Base-by-base conservation (phyloP, 2,888 invertebrate species). In the Polietes domitor region DNA sequence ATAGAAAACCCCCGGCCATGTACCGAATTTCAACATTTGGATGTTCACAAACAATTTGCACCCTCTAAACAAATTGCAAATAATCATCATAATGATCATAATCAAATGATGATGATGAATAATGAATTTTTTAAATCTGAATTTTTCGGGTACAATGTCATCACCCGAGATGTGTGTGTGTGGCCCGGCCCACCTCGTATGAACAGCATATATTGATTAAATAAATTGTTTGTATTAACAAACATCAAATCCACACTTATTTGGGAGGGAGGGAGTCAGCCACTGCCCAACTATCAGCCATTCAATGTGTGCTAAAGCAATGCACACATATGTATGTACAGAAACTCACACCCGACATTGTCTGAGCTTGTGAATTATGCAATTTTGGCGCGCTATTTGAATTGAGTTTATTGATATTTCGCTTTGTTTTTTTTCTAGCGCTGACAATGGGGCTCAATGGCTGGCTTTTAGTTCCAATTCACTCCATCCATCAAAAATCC, bases 391-490 rank as follows among this genome's bases (percentile, higher is more conserved):
- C 75, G 81, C 71, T 80, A 78, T 86, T 87, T 85, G 78, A 58
- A 85, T 85, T 86, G 77, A 85, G 85, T 86, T 82, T 85, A 84
- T 85, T 87, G 85, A 77, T 86, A 71, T 82, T 85, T 5, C 37
- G 10, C 5, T 19, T 61, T 61, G 61, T 17, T 17, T 5, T 37
- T 9, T 7, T 37, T 3, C 6, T n/a, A n/a, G 4, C 37, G 37
- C 12, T 37, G 37, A 10, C 12, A 9, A 2, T 37, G 37, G n/a
- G n/a, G n/a, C n/a, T n/a, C n/a, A n/a, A 37, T 37, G 7, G 12
- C 7, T 37, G 37, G 1, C 37, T 37, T 37, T 37, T 37, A 12
- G 19, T 53, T 53, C 53, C 53, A 53, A 1, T 53, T 21, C 53
- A 53, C 21, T 10, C 53, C 37, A 9, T n/a, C n/a, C n/a, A n/a